Evolutionary conservation across 1,140 invertebrate species (phyloP), one percentile per base, ranked within the genome.

Genomic region (Cotesia typhae): DNA sequence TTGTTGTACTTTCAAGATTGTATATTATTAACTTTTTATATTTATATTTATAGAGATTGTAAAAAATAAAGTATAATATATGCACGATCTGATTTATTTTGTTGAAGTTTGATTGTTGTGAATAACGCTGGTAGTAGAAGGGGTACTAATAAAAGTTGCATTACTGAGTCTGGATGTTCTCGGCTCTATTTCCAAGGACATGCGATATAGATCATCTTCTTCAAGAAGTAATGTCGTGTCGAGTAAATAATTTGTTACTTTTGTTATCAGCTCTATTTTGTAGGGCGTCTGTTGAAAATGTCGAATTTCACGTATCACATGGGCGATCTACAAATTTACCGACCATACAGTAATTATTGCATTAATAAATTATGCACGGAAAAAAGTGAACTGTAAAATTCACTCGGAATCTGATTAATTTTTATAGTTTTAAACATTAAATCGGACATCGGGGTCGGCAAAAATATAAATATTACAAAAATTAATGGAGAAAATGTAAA

Each of bases 241-340:
- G 75, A 97, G 84, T 4, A 98, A 85, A 82, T 97, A 98, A 77
- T 91, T 92, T 36, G 91, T 91, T 53, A 95, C 94, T 87, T 94
- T 94, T 38, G 90, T 88, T 71, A 94, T 94, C 73, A 93, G 89
- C 78, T 96, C 94, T 72, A 97, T 97, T 85, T 95, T 96, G 83
- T 97, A 98, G 0, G 94, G 93, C 4, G 94, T 96, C 84, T 97
- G 94, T 82, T 98, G 96, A 83, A 95, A 97, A 76, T 96, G 93
- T 55, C 94, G 89, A 74, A 97, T 96, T 87, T 98, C 96, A 70
- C 95, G 88, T 74, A 98, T 97, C 1, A 97, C 95, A 81, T 97
- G 95, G 38, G 96, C 95, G 82, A 97, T 94, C 95, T 97, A 84
- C 36, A 90, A 90, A 71, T 64, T 47, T 9, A 9, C 41, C 41